These are phyloP conservation scores for Deilephila porcellus DNA, from an alignment of 2,888 invertebrate species.

Conservation along the genomic window DNA sequence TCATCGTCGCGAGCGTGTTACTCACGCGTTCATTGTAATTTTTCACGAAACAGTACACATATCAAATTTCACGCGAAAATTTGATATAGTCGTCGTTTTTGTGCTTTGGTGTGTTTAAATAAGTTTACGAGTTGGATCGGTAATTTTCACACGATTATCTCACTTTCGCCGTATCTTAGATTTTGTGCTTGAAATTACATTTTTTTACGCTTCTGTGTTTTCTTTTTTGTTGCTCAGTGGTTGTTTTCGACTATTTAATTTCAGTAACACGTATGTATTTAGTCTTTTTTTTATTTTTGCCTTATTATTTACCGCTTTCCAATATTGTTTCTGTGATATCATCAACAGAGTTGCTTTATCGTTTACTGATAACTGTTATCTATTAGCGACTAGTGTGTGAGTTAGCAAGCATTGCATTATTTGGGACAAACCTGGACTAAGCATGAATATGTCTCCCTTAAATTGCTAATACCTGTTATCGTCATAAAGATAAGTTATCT, in stretches of 20 bases:
- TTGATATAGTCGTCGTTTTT: slow-evolving; percentile 81
- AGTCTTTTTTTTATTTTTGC: slow-evolving; percentile 48
- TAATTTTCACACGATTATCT: slow-evolving; percentile 56
- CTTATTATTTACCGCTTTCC: slow-evolving; percentile 44
- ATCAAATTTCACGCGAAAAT: slow-evolving; percentile 83
- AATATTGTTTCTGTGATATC: slow-evolving; percentile 63
- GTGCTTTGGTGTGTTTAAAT: slow-evolving; percentile 70
- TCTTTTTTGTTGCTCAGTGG: slow-evolving; percentile 69
- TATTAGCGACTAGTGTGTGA: slow-evolving; percentile 56
- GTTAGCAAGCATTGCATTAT: slow-evolving; percentile 62
- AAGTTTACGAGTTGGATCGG: slow-evolving; percentile 69
- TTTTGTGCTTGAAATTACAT: slow-evolving; percentile 60
- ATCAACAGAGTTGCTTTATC: slow-evolving; percentile 80
- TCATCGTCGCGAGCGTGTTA: slow-evolving; percentile 57
- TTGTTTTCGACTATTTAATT: slow-evolving; percentile 64
- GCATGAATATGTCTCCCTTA: slow-evolving; percentile 6
- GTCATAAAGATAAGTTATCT: slow-evolving; percentile 18
- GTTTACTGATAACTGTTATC: slow-evolving; percentile 74
- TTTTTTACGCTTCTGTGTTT: slow-evolving; percentile 72
- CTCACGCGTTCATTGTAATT: slow-evolving; percentile 42
- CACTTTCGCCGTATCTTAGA: slow-evolving; percentile 54
- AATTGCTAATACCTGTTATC: slow-evolving; percentile 11
- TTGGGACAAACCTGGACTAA: slow-evolving; percentile 44
- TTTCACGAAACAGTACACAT: slow-evolving; percentile 72
- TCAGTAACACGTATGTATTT: slow-evolving; percentile 70